Percentiles rank a stretch among this genome's conserved stretches.
Evolutionary conservation across 2,888 invertebrate species (phyloP).

Genomic region (Autographa gamma): DNA sequence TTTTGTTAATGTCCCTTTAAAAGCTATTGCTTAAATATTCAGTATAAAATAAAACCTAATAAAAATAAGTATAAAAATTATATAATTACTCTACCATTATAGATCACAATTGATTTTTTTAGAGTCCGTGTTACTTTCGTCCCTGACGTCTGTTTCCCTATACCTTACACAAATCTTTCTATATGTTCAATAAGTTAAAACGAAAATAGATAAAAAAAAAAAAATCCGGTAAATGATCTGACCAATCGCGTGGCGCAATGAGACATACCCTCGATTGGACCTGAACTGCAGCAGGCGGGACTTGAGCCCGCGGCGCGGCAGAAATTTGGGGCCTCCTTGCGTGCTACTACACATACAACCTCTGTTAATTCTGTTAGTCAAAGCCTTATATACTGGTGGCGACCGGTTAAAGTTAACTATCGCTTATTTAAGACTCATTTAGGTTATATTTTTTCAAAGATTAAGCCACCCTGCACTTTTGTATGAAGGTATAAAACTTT

Average conservation of each 20-base stretch:
- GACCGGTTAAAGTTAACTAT: conserved; percentile 16
- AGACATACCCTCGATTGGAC: conserved; percentile 96
- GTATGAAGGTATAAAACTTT: too few relatives aligned
- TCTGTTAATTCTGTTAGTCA: conserved; percentile 65
- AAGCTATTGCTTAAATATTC: too few relatives aligned
- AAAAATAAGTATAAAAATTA: too few relatives aligned
- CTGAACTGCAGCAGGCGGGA: conserved; percentile 97
- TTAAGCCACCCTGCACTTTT: too few relatives aligned
- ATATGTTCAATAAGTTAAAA: neutral
- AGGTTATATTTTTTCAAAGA: too few relatives aligned
- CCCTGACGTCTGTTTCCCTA: too few relatives aligned
- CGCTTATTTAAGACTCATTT: conserved; percentile 13
- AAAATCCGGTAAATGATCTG: conserved; percentile 70
- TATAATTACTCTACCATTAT: too few relatives aligned
- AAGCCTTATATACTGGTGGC: conserved; percentile 20
- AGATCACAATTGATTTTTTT: too few relatives aligned
- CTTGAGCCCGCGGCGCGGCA: conserved; percentile 96
- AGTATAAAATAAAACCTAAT: too few relatives aligned
- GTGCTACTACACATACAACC: conserved; percentile 78
- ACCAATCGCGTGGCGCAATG: conserved; percentile 73
- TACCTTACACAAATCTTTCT: too few relatives aligned
- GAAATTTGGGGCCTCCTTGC: conserved; percentile 95
- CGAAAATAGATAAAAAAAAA: neutral
- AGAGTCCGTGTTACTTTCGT: too few relatives aligned
- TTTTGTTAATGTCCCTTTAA: too few relatives aligned